Percentiles rank a stretch among this genome's conserved stretches.
Conservation (phyloP, 2,888 invertebrate genomes). For the Axea sp. region DNA sequence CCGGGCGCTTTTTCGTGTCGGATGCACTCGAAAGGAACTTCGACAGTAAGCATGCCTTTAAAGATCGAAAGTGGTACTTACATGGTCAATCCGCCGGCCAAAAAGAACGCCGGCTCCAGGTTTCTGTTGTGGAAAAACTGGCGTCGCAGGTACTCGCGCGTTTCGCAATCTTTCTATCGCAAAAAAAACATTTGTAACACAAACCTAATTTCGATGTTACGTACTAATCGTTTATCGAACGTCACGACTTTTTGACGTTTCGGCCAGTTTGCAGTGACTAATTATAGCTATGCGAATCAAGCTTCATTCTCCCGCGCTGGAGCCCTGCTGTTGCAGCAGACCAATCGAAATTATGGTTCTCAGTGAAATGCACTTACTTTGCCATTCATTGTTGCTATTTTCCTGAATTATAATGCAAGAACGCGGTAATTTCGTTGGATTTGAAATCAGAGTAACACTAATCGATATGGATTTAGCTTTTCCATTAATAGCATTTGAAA, state of each 20-base stretch:
- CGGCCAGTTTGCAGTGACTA: slow-evolving; percentile 18
- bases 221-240: slow-evolving; percentile 35
- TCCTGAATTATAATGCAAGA: too few species aligned
- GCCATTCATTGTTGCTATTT: too few species aligned
- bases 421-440: too few species aligned
- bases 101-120: slow-evolving; percentile 73
- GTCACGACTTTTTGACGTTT: slow-evolving; percentile 21
- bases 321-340: too few species aligned
- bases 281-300: slow-evolving; percentile 1
- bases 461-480: too few species aligned
- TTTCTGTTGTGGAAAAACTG: slow-evolving; percentile 77
- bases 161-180: slow-evolving; percentile 30
- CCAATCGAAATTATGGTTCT: too few species aligned
- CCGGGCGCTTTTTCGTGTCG: slow-evolving; percentile 46
- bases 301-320: not conserved
- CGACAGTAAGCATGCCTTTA: slow-evolving; percentile 71
- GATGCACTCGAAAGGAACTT: slow-evolving; percentile 32
- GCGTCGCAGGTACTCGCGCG: slow-evolving; percentile 74
- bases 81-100: slow-evolving; percentile 73
- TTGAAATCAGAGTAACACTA: too few species aligned
- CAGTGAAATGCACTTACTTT: not conserved
- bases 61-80: slow-evolving; percentile 77
- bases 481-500: too few species aligned
- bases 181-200: slow-evolving; percentile 23
- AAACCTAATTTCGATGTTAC: slow-evolving; percentile 35